Evolutionary conservation across 2,113 vertebrate species (phyloP).

Genomic region (Megaleporinus macrocephalus): DNA sequence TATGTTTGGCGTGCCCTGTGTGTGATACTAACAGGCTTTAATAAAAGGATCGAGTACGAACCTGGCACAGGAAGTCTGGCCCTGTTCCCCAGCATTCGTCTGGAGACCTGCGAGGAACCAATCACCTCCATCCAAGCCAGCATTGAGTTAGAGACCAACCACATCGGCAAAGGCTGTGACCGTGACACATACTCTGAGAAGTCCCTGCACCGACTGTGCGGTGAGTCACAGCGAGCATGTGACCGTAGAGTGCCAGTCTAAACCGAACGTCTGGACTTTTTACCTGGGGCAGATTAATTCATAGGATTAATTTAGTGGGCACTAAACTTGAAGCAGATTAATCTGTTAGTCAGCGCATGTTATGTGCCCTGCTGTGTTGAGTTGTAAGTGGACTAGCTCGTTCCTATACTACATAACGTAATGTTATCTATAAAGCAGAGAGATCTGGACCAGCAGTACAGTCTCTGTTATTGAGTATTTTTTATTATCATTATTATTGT

Average conservation of each 20-base stretch:
- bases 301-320: background rate
- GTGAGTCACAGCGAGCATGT: conserved; percentile 72
- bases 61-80: conserved; percentile 92
- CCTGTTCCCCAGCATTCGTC: conserved; percentile 89
- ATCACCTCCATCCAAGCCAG: conserved; percentile 86
- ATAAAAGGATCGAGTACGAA: conserved; percentile 92
- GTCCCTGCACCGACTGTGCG: conserved; percentile 93
- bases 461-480: too few species aligned
- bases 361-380: too few species aligned
- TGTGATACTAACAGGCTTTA: conserved; percentile 83
- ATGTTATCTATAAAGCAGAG: too few species aligned
- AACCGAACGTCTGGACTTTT: background rate
- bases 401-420: too few species aligned
- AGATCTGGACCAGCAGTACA: too few species aligned
- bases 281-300: background rate
- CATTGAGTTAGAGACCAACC: conserved; percentile 91
- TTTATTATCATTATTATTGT: too few species aligned
- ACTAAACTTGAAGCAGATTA: background rate
- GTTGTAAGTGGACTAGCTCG: too few species aligned
- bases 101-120: conserved; percentile 93
- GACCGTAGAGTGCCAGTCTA: conserved; percentile 9
- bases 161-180: conserved; percentile 97
- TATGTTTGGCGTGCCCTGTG: background rate
- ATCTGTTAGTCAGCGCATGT: too few species aligned
- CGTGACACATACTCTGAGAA: conserved; percentile 99